A percentile compares a stretch with the other conserved stretches of the same genome.
Evolutionary conservation across 2,797 vertebrate species (phyloP).

Genomic region (Sylvilagus floridanus): DNA sequence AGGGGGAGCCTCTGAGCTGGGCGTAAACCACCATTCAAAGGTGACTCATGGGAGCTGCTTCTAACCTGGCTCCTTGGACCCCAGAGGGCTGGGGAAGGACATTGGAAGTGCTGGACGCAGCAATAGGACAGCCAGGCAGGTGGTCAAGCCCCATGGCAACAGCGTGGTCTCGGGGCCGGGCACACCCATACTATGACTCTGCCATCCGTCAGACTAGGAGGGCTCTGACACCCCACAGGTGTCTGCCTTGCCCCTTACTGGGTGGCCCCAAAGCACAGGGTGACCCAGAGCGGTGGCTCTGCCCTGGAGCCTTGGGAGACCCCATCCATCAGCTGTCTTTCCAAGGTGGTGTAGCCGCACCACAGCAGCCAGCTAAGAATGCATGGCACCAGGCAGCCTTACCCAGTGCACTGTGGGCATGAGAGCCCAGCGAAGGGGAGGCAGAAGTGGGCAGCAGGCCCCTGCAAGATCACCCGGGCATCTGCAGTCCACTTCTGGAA

Average conservation of each 20-base stretch:
- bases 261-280: neutral
- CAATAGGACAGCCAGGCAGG: neutral
- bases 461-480: rapidly evolving
- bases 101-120: neutral
- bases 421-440: neutral
- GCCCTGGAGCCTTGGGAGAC: neutral
- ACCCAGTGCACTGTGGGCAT: neutral
- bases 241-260: neutral
- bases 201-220: neutral
- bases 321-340: neutral
- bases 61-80: neutral
- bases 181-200: neutral
- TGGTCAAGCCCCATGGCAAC: neutral
- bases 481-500: rapidly evolving
- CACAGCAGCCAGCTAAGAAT: neutral
- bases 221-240: neutral
- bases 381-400: neutral
- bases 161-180: neutral
- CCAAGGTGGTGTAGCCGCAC: neutral
- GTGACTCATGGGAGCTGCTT: neutral
- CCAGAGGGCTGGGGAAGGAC: neutral
- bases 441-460: rapidly evolving
- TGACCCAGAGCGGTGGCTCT: neutral
- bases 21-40: neutral
- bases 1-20: neutral